Conservation (phyloP, 2,797 vertebrate species). For the Apogon hyalosoma region DNA sequence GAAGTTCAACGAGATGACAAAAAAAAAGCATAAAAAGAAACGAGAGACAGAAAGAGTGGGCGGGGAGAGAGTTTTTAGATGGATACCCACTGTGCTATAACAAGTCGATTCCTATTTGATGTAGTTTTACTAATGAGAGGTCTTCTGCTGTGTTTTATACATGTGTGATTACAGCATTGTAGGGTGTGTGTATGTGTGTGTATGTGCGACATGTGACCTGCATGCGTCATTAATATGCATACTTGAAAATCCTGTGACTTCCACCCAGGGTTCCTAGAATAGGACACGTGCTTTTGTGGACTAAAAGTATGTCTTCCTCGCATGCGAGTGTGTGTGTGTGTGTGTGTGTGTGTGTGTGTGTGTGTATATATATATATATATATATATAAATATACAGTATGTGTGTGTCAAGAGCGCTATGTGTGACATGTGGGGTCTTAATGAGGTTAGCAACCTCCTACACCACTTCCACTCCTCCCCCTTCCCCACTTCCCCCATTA, state of each 20-base stretch:
- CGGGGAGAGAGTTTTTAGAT: slow-evolving; percentile 24
- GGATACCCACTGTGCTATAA: slow-evolving; percentile 39
- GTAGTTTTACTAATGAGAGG: slow-evolving; percentile 57
- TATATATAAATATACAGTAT: background rate
- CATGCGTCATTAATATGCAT: slow-evolving; percentile 23
- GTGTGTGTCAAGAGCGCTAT: slow-evolving; percentile 17
- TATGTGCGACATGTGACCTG: slow-evolving; percentile 16
- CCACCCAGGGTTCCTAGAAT: background rate
- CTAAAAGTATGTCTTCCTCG: slow-evolving; percentile 20
- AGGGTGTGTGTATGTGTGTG: background rate
- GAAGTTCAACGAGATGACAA: slow-evolving; percentile 8
- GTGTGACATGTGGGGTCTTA: slow-evolving; percentile 46
- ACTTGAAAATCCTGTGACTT: slow-evolving; percentile 28
- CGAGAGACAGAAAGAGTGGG: background rate
- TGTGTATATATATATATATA: no score
- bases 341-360: background rate
- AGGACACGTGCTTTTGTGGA: slow-evolving; percentile 17
- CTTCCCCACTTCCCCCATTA: background rate
- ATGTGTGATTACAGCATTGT: slow-evolving; percentile 41
- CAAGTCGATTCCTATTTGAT: slow-evolving; percentile 27
- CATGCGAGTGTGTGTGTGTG: background rate
- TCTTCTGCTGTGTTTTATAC: slow-evolving; percentile 44
- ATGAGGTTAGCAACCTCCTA: slow-evolving; percentile 71
- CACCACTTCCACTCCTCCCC: slow-evolving; percentile 46
- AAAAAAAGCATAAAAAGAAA: background rate